Evolutionary conservation across 2,888 invertebrate species (phyloP), one percentile per base, ranked within the genome.

Genomic region (Oscheius sp.): DNA sequence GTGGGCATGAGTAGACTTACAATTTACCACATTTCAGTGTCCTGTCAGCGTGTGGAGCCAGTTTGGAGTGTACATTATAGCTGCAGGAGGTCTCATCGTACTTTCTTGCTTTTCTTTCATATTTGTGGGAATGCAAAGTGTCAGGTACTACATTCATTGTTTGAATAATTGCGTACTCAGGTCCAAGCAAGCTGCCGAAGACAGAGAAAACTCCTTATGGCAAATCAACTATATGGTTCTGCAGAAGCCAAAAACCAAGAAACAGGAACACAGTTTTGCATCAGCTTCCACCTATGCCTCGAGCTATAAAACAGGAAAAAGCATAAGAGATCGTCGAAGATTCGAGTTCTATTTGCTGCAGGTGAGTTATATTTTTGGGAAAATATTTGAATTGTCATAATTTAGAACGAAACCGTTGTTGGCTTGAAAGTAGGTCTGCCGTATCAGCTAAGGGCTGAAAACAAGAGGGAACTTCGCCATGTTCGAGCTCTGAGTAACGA

Each of bases 401-500:
- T 66, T 51, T 48, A 73, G 63, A 33, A 32, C 10, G 73, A 73
- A 35, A 65, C 35, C 10, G 78, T 80, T 10, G 78, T 76, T 29
- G 80, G 78, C 0, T 71, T 76, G 47, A 80, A 78, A 68, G 76
- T 53, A 74, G 65, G 71, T 59, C 47, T 74, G 42, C n/a, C 63
- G 74, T 2, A 71, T 74, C 47, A 68, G 58, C 50, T 62, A 65
- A 9, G 74, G 70, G 48, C 72, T 65, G 60, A 76, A 29, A 71
- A 74, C 47, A 76, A 74, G 29, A 71, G 74, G n/a, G 78, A 77
- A 37, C 66, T 80, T 70, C 72, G 80, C 47, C 74, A 86, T 81
- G 50, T 87, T 32, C 80, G 87, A 10, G 75, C 79, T 21, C 72
- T 89, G 21, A 84, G 85, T 33, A 75, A 81, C 63, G 87, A 87